Base-by-base conservation (phyloP, 2,888 invertebrate species). In the Omphaloscelis lunosa region DNA sequence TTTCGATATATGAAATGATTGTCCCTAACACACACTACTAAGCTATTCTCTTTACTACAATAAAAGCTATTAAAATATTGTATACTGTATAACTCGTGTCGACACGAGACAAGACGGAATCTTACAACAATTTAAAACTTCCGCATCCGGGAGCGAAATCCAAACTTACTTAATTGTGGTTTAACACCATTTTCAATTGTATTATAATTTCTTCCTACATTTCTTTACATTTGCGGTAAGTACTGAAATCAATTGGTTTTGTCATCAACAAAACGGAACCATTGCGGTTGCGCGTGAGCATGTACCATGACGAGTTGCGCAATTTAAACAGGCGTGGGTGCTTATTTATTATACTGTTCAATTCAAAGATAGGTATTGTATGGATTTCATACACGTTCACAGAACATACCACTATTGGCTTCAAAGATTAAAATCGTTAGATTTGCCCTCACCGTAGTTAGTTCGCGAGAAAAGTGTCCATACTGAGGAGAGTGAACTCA, bases 191-290 rank as follows among this genome's bases (percentile, higher is more conserved):
- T 77, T 56, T n/a, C 77, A 51, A 68, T 72, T 70, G 48, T 68
- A 41, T 59, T 67, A 63, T 69, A 70, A 83, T 80, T 67, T 58
- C 78, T 82, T 83, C 76, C 71, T 72, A 48, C 56, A 75, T 84
- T 77, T 80, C 61, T 72, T 76, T 72, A 70, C 58, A 73, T 69
- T 87, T 87, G 83, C 72, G 78, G 83, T 68, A 3, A 2, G n/a
- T 45, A 48, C 58, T 63, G 77, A 58, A 72, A 75, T 72, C 75
- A 77, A 84, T 79, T 87, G 71, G 61, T 82, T 79, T 77, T 74
- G 75, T 45, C 56, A 75, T 56, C 34, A 45, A 62, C 7, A 29
- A 29, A 59, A 72, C 72, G 59, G 73, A 79, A 74, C 59, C 15
- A 66, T 56, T 87, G 87, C 61, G 87, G 86, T 84, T 66, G 62